A percentile compares a stretch with the other conserved stretches of the same genome.
These are phyloP conservation scores for Keiferia lycopersicella DNA, from an alignment of 2,888 invertebrate species.

Conservation along the genomic window DNA sequence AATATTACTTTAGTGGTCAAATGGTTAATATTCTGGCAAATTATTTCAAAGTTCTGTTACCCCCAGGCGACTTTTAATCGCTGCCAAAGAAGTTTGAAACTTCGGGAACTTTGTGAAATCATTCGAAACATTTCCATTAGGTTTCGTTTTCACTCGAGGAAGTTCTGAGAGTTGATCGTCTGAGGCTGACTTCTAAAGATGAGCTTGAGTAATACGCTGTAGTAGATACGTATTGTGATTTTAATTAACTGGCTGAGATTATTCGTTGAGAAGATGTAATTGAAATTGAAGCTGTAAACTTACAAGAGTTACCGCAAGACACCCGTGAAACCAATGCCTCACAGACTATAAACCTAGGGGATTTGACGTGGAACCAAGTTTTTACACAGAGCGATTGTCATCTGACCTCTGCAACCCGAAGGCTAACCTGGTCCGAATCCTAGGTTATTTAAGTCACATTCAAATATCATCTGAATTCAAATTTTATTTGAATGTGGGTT, in stretches of 20 bases:
- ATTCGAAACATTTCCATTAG: slow-evolving; percentile 3
- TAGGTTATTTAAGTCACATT: too few relatives aligned
- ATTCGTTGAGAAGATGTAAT: background rate
- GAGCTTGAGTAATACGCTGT: background rate
- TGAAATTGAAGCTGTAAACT: too few relatives aligned
- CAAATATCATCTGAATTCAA: too few relatives aligned
- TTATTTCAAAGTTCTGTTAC: background rate
- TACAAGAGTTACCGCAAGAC: too few relatives aligned
- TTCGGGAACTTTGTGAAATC: background rate
- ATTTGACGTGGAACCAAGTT: too few relatives aligned
- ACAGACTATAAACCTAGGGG: too few relatives aligned
- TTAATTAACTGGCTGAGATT: background rate
- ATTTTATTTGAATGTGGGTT: too few relatives aligned
- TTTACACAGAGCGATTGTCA: too few relatives aligned
- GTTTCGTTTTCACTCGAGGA: background rate
- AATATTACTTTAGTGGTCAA: too few relatives aligned
- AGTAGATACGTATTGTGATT: background rate
- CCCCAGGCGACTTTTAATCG: background rate
- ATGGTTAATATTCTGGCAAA: background rate
- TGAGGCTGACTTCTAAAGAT: background rate
- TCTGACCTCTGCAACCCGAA: too few relatives aligned
- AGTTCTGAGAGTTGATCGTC: background rate
- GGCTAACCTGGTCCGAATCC: too few relatives aligned
- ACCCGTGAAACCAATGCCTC: too few relatives aligned
- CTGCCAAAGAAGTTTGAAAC: background rate